A percentile compares a stretch with the other conserved stretches of the same genome.
phyloP scores from a whole-genome alignment of 2,888 invertebrate genomes.

The Drosophila sordidula region DNA sequence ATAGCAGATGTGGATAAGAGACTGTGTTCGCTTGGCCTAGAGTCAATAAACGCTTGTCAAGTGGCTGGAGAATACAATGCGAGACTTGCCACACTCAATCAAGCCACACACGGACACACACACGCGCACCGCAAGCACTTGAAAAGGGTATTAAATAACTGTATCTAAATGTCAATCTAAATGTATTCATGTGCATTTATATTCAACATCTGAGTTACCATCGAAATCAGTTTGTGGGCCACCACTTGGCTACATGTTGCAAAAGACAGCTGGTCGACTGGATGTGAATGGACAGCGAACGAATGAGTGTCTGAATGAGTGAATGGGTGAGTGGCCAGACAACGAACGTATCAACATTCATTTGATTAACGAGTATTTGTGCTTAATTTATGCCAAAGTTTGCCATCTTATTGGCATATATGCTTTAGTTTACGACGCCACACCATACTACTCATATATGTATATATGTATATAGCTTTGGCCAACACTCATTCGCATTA shows the following conservation, averaged over 20 bases:
- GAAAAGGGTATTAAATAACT: conserved; percentile 68
- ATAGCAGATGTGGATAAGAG: background rate
- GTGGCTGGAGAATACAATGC: conserved; percentile 25
- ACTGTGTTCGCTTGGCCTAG: background rate
- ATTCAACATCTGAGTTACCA: conserved; percentile 36
- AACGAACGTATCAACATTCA: conserved; percentile 60
- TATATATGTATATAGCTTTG: background rate
- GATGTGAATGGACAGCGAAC: conserved; percentile 35
- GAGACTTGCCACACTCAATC: conserved; percentile 43
- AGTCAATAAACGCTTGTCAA: conserved; percentile 51
- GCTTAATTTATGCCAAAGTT: conserved; percentile 73
- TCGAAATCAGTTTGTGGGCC: conserved; percentile 18
- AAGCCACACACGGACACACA: conserved; percentile 14
- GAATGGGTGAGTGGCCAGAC: conserved; percentile 27
- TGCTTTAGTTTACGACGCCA: background rate
- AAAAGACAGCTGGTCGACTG: conserved; percentile 49
- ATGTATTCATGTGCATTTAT: conserved; percentile 76
- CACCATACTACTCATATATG: background rate
- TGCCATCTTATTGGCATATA: conserved; percentile 53
- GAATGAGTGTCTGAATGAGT: conserved; percentile 18
- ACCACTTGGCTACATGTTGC: conserved; percentile 32
- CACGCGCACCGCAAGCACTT: conserved; percentile 21
- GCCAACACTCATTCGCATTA: conserved; percentile 43
- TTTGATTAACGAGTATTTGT: conserved; percentile 79
- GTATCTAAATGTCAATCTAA: conserved; percentile 77